Evolutionary conservation across 2,888 invertebrate genomes (phyloP), one percentile per base, ranked within the genome.

Genomic region (Erebia palarica): DNA sequence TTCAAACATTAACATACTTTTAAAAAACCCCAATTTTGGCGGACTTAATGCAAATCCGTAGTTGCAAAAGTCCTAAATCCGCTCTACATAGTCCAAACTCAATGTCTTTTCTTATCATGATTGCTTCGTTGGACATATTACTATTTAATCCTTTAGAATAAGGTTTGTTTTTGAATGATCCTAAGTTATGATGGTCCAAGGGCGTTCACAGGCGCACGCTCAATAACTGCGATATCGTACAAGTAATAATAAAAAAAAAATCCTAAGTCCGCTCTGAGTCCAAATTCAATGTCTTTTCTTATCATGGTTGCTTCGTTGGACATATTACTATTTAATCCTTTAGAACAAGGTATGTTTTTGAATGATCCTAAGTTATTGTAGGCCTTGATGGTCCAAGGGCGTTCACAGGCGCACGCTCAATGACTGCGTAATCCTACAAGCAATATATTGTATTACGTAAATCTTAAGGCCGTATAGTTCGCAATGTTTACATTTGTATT

Each of bases 381-480:
- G n/a, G n/a, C n/a, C n/a, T n/a, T 49, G 73, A 47, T 69, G 63
- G 58, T 63, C 72, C 76, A 78, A 77, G 77, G 76, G 69, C 77
- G 47, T 65, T 36, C 57, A 64, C 61, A 63, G 61, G 21, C 21
- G 21, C 21, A 21, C 3, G 21, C 21, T 27, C 3, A 27, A 27
- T 27, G 64, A 71, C 72, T 72, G 70, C 70, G 71, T 73, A 76
- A 75, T 63, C 55, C 55, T 59, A 68, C 68, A 58, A 74, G 74
- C 73, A 73, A 74, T 75, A 73, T 47, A 36, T 65, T 27, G 27
- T 27, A 69, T 75, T 77, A 76, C 76, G 74, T 69, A 75, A 75
- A 66, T 53, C 53, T 16, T 58, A 60, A 61, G 61, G 69, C 18
- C 64, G 44, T 51, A n/a, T n/a, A 65, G 44, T 63, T 69, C n/a